Percentiles rank a stretch among this genome's conserved stretches.
Conservation (phyloP, 2,113 vertebrate genomes). For the Centropus unirufus region DNA sequence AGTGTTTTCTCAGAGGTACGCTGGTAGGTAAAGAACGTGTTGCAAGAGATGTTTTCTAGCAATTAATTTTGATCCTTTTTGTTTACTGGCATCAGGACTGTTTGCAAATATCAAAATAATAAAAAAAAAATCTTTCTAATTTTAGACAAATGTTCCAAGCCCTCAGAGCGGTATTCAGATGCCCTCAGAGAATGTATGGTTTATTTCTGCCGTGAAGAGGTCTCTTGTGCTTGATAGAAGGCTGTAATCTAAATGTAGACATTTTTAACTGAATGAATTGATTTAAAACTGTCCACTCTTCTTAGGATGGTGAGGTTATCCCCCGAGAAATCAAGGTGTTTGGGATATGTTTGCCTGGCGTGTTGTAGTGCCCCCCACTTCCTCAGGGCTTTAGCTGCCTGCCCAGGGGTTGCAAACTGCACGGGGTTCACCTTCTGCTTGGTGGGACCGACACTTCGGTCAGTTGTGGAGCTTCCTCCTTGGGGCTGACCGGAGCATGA, state of each 20-base stretch:
- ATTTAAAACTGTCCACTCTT: not conserved
- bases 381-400: not conserved
- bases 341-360: not conserved
- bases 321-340: not conserved
- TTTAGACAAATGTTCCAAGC: not conserved
- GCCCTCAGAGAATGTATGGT: not conserved
- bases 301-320: not conserved
- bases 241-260: not conserved
- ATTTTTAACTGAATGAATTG: not conserved
- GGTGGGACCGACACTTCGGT: not conserved
- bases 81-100: not conserved
- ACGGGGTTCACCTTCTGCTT: not conserved
- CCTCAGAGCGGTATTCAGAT: not conserved
- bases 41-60: not conserved
- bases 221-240: not conserved
- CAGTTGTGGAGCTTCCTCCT: not conserved
- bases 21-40: not conserved
- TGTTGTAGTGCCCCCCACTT: not conserved
- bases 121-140: not conserved
- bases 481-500: not conserved
- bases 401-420: not conserved
- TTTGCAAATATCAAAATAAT: not conserved
- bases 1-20: not conserved
- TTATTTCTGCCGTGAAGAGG: slow-evolving; percentile 21
- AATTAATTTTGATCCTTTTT: slow-evolving; percentile 10